Evolutionary conservation across 37 sponge, comb jelly and placozoan genomes (phyloP).

Genomic region (Halisarca cf. caerulea): DNA sequence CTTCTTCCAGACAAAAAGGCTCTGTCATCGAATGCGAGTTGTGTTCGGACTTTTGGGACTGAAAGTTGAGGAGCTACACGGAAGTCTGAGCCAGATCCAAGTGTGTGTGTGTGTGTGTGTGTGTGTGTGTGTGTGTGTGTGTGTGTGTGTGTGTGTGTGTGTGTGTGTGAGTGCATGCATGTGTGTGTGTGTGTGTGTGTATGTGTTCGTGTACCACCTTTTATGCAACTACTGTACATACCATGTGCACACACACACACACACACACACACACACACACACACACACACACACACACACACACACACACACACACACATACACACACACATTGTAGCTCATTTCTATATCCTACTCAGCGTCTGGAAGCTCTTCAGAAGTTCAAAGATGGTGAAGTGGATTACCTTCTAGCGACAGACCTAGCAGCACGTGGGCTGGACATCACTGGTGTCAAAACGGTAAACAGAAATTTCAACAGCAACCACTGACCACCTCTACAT

Average conservation of each 20-base stretch:
- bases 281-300: no score
- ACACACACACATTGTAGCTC: neutral
- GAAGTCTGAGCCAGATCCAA: conserved; percentile 89
- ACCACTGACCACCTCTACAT: no score
- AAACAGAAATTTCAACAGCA: neutral
- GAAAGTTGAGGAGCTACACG: conserved; percentile 91
- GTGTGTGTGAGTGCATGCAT: no score
- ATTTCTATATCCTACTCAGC: conserved; percentile 36
- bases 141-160: neutral
- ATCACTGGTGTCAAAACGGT: conserved; percentile 95
- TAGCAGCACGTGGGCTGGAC: conserved; percentile 96
- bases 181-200: no score
- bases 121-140: neutral
- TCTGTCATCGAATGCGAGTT: conserved; percentile 85
- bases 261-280: neutral
- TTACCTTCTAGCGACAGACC: conserved; percentile 91
- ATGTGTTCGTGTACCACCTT: no score
- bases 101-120: conserved; percentile 37
- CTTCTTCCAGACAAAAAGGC: conserved; percentile 89
- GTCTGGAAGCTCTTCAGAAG: conserved; percentile 86
- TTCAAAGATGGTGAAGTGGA: conserved; percentile 84
- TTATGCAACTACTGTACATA: neutral
- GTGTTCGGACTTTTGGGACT: conserved; percentile 85
- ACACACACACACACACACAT: neutral
- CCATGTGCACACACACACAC: no score